Evolutionary conservation across 1,140 invertebrate species (phyloP).

Genomic region (Bombus waltoni): DNA sequence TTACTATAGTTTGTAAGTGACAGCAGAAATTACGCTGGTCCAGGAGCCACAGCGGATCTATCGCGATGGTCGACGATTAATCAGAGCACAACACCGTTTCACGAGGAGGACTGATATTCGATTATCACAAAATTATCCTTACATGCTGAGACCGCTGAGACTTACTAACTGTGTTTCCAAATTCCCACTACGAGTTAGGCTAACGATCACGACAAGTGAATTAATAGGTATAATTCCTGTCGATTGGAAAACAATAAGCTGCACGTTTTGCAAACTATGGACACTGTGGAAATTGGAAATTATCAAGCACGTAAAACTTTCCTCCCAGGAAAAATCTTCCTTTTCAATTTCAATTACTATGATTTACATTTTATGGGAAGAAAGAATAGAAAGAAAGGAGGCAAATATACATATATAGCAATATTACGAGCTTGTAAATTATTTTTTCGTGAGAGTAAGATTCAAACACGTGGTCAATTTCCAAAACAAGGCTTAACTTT

Average conservation of each 20-base stretch:
- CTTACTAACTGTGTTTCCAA: conserved; percentile 13
- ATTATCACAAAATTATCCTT: conserved; percentile 42
- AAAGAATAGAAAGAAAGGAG: no score
- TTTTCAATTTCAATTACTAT: no score
- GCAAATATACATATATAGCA: no score
- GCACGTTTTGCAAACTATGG: no score
- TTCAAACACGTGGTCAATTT: no score
- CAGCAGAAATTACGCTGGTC: conserved; percentile 13
- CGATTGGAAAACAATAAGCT: neutral
- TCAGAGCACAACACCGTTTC: conserved; percentile 15
- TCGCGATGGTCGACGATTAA: conserved; percentile 11
- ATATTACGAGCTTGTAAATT: no score
- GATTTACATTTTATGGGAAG: no score
- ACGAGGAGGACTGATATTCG: conserved; percentile 26
- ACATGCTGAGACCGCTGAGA: conserved; percentile 13
- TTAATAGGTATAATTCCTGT: neutral
- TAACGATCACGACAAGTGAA: neutral
- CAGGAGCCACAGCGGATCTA: neutral
- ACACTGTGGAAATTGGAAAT: no score
- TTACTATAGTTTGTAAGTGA: neutral
- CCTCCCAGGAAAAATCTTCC: no score
- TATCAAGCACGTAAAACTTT: no score
- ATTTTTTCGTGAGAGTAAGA: no score
- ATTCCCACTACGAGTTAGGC: neutral
- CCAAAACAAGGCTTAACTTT: no score